Base-by-base conservation (phyloP, 2,113 vertebrate genomes). In the Chascanopsetta lugubris region DNA sequence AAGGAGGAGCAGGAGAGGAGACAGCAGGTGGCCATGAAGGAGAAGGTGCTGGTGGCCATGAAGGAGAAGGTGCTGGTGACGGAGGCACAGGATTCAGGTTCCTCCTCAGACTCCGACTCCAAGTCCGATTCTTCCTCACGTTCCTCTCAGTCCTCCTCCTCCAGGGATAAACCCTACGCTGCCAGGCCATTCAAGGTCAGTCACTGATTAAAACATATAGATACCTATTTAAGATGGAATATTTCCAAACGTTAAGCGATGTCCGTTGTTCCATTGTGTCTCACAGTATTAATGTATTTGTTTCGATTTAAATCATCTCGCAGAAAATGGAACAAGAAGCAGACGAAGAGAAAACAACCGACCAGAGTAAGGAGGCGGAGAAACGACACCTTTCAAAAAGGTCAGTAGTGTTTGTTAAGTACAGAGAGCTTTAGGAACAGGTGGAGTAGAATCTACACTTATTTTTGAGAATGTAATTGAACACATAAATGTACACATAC, bases 81-180 rank as follows among this genome's bases (percentile, higher is more conserved):
- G 5, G 15, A 78, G 5, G 32, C 49, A 20, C 83, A 75, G 65
- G 82, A 89, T 32, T 79, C 77, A 13, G 82, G 47, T n/a, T 91
- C 92, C 25, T 89, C 89, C 34, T 93, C 91, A 5, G 92, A 92
- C 72, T 90, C 91, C 3, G 92, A 92, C 72, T 91, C 91, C 50
- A 87, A 78, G 50, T 87, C 88, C 2, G 82, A 87, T 48, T 90
- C 90, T 1, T 91, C 90, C 17, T 90, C 92, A 25, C 73, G 8
- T 9, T 87, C 82, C 6, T 90, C 91, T 25, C 83, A 74, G 3
- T 83, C 77, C 1, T 80, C 90, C 30, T 84, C 78, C 18, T 63
- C 80, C 1, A 47, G 38, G 21, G 71, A 79, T 22, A 85, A 90
- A 73, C 73, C 66, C 43, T 72, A 59, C 34, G 66, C 66, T 60